These are phyloP conservation scores for Apistogramma diplotaenia DNA, from an alignment of 2,113 vertebrate species.

Conservation along the genomic window DNA sequence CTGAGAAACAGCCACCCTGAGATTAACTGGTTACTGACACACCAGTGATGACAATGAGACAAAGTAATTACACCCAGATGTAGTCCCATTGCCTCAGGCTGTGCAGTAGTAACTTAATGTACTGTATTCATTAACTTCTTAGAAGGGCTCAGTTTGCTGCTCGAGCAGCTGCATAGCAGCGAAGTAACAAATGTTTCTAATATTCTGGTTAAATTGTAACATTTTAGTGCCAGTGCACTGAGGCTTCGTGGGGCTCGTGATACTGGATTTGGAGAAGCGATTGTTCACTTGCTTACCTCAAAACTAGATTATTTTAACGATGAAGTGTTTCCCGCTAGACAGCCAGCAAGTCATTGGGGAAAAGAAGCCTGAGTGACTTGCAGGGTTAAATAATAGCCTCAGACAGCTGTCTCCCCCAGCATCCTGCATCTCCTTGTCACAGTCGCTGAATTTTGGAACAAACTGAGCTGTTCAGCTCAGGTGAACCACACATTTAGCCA, in stretches of 20 bases:
- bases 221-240: slow-evolving; percentile 1
- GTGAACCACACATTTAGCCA: neutral
- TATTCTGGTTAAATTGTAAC: slow-evolving; percentile 9
- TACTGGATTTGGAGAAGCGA: slow-evolving; percentile 27
- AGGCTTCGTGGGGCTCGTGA: neutral
- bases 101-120: slow-evolving; percentile 19
- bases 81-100: slow-evolving; percentile 17
- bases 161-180: slow-evolving; percentile 14
- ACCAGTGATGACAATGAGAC: neutral
- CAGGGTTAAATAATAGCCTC: slow-evolving; percentile 6
- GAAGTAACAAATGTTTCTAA: slow-evolving; percentile 31
- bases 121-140: slow-evolving; percentile 33
- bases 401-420: slow-evolving; percentile 12
- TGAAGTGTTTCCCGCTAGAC: slow-evolving; percentile 26
- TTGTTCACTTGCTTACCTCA: slow-evolving; percentile 31
- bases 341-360: neutral
- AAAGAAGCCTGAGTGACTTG: slow-evolving; percentile 24
- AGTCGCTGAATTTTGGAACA: neutral
- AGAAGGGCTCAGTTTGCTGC: slow-evolving; percentile 43
- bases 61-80: neutral
- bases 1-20: slow-evolving; percentile 8
- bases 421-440: neutral
- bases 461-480: slow-evolving; percentile 3
- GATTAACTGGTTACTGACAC: neutral
- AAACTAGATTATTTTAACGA: slow-evolving; percentile 30